These are phyloP conservation scores for Uloborus plumipes DNA, from an alignment of 2,888 invertebrate genomes.

Conservation along the genomic window DNA sequence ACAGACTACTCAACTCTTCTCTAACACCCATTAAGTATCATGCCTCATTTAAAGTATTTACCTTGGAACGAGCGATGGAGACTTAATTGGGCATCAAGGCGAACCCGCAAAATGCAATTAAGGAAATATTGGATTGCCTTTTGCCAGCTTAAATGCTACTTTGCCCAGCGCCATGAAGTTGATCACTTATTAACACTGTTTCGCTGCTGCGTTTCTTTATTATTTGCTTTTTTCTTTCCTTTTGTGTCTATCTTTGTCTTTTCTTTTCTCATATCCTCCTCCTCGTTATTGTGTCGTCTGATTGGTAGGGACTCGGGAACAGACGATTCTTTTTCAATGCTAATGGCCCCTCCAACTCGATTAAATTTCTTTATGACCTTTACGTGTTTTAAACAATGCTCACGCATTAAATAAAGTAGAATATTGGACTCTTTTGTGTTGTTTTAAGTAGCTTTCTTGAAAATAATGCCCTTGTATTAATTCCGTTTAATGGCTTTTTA, in stretches of 20 bases:
- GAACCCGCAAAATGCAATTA: constrained; percentile 39
- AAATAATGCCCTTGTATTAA: constrained; percentile 3
- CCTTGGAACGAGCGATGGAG: constrained; percentile 25
- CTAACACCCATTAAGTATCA: constrained; percentile 33
- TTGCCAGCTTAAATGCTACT: constrained; percentile 13
- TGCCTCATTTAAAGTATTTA: constrained; percentile 53
- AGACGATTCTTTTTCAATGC: constrained; percentile 9
- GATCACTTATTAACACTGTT: constrained; percentile 53
- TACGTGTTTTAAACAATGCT: constrained; percentile 30
- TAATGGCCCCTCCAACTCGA: constrained; percentile 18
- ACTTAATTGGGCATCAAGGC: constrained; percentile 47
- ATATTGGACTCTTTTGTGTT: constrained; percentile 14
- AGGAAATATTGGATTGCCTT: constrained; percentile 40
- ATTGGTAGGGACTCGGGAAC: not conserved
- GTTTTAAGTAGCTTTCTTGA: constrained; percentile 30
- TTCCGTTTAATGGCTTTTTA: not conserved
- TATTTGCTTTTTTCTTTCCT: not conserved
- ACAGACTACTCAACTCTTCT: constrained; percentile 24
- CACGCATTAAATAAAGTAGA: constrained; percentile 21
- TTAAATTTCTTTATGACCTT: constrained; percentile 11
- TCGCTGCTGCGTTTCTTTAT: not conserved
- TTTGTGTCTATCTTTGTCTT: not conserved
- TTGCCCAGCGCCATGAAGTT: constrained; percentile 15
- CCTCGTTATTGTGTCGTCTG: constrained; percentile 20
- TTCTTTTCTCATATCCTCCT: not conserved